Evolutionary conservation across 1,140 invertebrate species (phyloP).

Genomic region (Yoshiicerus persimilis): DNA sequence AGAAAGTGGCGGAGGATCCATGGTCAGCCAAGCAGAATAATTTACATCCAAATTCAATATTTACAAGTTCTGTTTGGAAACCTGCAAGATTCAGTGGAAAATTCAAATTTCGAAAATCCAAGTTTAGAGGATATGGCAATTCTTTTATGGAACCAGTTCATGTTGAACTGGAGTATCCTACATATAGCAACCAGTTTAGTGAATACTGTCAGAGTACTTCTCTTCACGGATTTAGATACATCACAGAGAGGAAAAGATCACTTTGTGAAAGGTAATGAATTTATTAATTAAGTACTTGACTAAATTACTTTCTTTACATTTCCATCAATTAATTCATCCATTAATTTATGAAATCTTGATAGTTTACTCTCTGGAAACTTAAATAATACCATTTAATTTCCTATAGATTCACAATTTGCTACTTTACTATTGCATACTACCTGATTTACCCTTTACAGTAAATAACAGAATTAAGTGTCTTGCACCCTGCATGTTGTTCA

Average conservation of each 20-base stretch:
- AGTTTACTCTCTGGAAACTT: no score
- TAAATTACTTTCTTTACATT: no score
- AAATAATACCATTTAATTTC: no score
- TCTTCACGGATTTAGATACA: slow-evolving; percentile 47
- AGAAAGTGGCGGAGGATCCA: not conserved
- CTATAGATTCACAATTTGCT: no score
- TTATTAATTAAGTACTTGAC: no score
- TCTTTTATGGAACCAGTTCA: not conserved
- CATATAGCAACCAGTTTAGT: slow-evolving; percentile 27
- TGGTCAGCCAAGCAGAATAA: not conserved
- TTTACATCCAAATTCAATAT: not conserved
- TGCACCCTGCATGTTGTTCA: no score
- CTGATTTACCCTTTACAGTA: no score
- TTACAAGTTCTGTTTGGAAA: not conserved
- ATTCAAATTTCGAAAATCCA: not conserved
- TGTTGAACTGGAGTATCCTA: not conserved
- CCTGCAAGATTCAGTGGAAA: not conserved
- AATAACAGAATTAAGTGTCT: no score
- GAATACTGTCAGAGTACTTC: slow-evolving; percentile 41
- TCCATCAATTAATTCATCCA: no score
- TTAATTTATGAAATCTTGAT: no score
- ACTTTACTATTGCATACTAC: no score
- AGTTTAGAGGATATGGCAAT: not conserved
- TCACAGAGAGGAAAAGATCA: slow-evolving; percentile 43
- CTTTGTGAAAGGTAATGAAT: slow-evolving; percentile 45